phyloP scores from a whole-genome alignment of 2,888 invertebrate species.

The Choristoneura rosaceana region DNA sequence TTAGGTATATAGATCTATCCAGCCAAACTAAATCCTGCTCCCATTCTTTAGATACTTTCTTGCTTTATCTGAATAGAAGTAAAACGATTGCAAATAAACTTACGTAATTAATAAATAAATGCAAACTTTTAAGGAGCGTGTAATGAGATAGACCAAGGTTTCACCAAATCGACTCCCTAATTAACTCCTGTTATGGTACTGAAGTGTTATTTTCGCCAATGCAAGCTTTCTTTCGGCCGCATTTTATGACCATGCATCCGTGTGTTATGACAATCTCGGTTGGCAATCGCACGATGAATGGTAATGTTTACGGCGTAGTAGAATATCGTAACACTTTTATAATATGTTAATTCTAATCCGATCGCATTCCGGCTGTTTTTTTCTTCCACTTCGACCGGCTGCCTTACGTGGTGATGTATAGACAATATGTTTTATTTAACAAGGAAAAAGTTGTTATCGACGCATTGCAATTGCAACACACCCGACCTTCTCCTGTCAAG shows the following conservation, averaged over 20 bases:
- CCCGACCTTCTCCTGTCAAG: constrained; percentile 30
- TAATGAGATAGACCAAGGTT: constrained; percentile 16
- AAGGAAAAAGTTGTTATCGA: constrained; percentile 15
- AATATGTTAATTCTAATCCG: constrained; percentile 20
- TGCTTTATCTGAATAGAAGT: neutral
- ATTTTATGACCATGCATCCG: constrained; percentile 19
- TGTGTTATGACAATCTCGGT: constrained; percentile 23
- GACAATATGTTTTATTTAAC: constrained; percentile 3
- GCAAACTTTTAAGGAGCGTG: neutral
- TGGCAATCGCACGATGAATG: constrained; percentile 22
- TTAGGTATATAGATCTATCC: no score
- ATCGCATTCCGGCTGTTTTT: constrained; percentile 9
- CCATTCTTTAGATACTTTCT: neutral
- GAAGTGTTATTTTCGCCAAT: constrained; percentile 1
- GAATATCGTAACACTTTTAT: constrained; percentile 29
- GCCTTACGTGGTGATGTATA: neutral
- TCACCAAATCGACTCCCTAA: constrained; percentile 23
- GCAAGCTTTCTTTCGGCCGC: constrained; percentile 48
- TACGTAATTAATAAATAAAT: constrained; percentile 3
- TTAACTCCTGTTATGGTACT: constrained; percentile 26
- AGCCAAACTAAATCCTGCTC: no score
- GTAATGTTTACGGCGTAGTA: constrained; percentile 24
- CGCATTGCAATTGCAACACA: constrained; percentile 7
- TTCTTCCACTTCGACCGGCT: neutral
- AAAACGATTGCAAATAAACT: neutral